Evolutionary conservation across 2,113 vertebrate species (phyloP).

Genomic region (Grantiella picta): DNA sequence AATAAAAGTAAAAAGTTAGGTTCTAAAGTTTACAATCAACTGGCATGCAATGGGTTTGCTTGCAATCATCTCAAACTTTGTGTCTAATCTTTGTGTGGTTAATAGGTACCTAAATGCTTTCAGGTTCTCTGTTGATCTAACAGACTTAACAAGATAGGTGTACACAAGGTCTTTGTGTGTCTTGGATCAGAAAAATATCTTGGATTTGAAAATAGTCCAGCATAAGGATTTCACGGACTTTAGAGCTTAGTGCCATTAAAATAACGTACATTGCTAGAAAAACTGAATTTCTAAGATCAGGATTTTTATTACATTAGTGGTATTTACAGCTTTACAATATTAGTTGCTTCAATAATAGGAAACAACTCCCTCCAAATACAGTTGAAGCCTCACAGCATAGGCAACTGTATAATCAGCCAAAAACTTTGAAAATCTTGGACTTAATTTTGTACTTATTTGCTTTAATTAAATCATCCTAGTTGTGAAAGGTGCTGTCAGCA

Average conservation of each 20-base stretch:
- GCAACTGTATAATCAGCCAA: background rate
- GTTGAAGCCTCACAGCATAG: background rate
- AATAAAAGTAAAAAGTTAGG: background rate
- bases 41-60: background rate
- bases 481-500: background rate
- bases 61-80: background rate
- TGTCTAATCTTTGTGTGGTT: background rate
- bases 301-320: background rate
- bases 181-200: background rate
- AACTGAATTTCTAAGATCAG: background rate
- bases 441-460: background rate
- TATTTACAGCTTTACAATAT: background rate
- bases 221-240: background rate
- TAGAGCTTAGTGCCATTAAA: background rate
- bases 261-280: background rate
- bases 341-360: background rate
- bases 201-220: background rate
- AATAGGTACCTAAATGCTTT: background rate
- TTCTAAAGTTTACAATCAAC: background rate
- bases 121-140: background rate
- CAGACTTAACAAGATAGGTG: background rate
- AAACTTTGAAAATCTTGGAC: background rate
- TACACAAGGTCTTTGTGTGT: rapidly evolving
- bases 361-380: background rate
- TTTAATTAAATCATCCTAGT: background rate